Percentiles rank a stretch among this genome's conserved stretches.
These are phyloP conservation scores for Lydus trimaculatus DNA, from an alignment of 2,888 invertebrate species.

Conservation along the genomic window DNA sequence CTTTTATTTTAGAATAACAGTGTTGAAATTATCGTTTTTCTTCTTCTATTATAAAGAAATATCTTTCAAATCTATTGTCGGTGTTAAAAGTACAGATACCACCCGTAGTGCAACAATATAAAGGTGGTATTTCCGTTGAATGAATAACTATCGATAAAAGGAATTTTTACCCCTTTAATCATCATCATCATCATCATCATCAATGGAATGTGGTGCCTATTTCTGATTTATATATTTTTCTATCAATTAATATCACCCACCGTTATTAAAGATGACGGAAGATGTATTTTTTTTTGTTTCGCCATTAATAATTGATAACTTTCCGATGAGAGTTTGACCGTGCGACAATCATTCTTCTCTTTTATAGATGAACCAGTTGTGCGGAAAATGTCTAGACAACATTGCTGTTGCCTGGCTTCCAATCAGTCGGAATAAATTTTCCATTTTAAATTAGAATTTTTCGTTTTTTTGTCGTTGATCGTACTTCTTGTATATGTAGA, in stretches of 20 bases:
- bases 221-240: too few species aligned
- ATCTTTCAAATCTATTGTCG: conserved; percentile 27
- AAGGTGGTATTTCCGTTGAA: conserved; percentile 30
- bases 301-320: neutral
- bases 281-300: neutral
- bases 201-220: too few species aligned
- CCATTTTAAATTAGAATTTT: neutral
- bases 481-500: neutral
- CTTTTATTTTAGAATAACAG: neutral
- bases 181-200: too few species aligned
- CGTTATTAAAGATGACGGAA: too few species aligned
- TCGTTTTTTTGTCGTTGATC: neutral
- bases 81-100: conserved; percentile 30
- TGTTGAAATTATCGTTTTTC: too few species aligned
- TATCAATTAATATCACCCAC: too few species aligned
- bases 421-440: conserved; percentile 4
- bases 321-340: neutral
- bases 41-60: too few species aligned
- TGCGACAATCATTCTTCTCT: too few species aligned
- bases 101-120: conserved; percentile 29
- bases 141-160: conserved; percentile 26
- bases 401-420: neutral
- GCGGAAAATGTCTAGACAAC: conserved; percentile 12
- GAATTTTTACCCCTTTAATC: conserved; percentile 22
- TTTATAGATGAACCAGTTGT: neutral